Evolutionary conservation across 2,113 vertebrate species (phyloP).

Genomic region (Caretta caretta): DNA sequence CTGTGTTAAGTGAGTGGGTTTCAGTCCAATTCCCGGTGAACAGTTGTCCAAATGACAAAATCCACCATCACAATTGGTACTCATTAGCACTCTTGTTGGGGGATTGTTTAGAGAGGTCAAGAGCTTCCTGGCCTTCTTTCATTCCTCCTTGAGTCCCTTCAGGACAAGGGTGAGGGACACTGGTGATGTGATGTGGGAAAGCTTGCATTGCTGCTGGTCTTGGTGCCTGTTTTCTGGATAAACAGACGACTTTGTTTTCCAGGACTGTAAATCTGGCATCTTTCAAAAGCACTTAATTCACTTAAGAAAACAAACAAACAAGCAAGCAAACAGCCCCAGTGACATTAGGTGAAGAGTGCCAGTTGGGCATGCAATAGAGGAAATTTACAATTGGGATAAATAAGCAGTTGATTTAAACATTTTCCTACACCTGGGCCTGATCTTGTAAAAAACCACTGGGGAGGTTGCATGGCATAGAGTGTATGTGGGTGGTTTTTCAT

Average conservation of each 20-base stretch:
- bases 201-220: not conserved
- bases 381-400: constrained; percentile 31
- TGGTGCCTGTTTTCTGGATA: not conserved
- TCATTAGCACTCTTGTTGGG: not conserved
- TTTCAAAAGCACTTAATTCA: not conserved
- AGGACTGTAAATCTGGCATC: constrained; percentile 24
- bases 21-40: not conserved
- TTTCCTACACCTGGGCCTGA: not conserved
- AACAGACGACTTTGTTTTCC: not conserved
- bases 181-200: not conserved
- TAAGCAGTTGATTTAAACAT: not conserved
- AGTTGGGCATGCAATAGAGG: not conserved
- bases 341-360: fast-evolving
- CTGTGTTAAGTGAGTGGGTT: not conserved
- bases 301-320: constrained; percentile 1
- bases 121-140: not conserved
- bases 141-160: fast-evolving
- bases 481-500: constrained; percentile 32
- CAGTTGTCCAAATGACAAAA: not conserved
- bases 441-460: constrained; percentile 9
- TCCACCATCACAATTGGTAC: fast-evolving
- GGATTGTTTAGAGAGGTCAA: not conserved
- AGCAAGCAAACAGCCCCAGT: not conserved
- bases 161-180: not conserved
- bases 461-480: not conserved